Base-by-base conservation (phyloP, 35 echinoderm and acorn worm species). In the Patiria miniata region DNA sequence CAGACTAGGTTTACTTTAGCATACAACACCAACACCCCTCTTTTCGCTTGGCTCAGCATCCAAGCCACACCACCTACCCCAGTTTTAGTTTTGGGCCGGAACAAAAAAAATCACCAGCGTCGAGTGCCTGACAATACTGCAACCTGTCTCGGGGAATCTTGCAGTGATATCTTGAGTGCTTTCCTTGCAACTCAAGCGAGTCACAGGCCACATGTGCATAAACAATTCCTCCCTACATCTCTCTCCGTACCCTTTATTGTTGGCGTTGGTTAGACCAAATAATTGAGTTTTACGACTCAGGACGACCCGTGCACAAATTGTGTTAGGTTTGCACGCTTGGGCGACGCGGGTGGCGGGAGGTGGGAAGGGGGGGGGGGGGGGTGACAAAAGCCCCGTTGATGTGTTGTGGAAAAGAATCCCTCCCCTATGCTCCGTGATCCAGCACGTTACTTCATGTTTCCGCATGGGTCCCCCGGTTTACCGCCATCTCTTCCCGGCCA, bases 101-200 rank as follows among this genome's bases (percentile, higher is more conserved):
- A 34, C 14, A 73, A 73, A 47, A 47, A 47, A 47, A 47, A 47
- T 4, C 42, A 6, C 21, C 26, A 10, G 65, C 65, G 2, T 73
- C 2, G 29, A 73, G 65, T 73, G 26, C 65, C 21, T 26, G 21
- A 73, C 26, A 73, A 73, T 73, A 73, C 26, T 73, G 34, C 26
- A 73, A 73, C 65, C 65, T 73, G 65, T 73, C 65, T 60, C 28
- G 19, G 19, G 28, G 28, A 60, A 18, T 60, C 19, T 18, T 73
- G 34, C 65, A 32, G 12, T 6, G 4, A 12, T 12, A 4, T 47
- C 4, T 6, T 4, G 42, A 47, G 65, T 73, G 65, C 65, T 73
- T 73, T 73, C 29, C 26, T 73, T 73, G 65, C 65, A 22, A 36
- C 65, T 73, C 65, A 73, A 73, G 65, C 65, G 65, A 73, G 65